A percentile compares a stretch with the other conserved stretches of the same genome.
Conservation (phyloP, 2,113 vertebrate genomes). For the Felis chaus region DNA sequence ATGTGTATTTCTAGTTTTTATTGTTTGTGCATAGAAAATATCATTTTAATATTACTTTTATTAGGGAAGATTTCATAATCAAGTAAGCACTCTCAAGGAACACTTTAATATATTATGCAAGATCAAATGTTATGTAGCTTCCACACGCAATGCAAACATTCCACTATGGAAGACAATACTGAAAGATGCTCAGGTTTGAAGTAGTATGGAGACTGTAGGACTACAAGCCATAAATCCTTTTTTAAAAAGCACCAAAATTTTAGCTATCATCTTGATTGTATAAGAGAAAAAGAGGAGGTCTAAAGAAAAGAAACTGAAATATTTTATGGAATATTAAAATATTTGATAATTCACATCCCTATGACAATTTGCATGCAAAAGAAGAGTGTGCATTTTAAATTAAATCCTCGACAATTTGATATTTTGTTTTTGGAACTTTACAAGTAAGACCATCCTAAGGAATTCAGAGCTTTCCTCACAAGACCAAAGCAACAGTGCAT, state of each 20-base stretch:
- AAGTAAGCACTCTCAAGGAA: not conserved
- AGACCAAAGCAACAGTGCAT: constrained; percentile 88
- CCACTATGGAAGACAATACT: not conserved
- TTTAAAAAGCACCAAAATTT: constrained; percentile 8
- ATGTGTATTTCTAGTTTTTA: not conserved
- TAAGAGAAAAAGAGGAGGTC: not conserved
- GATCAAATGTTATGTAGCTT: not conserved
- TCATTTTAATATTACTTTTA: not conserved
- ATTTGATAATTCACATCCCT: not conserved
- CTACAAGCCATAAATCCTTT: not conserved
- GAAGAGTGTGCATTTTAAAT: constrained; percentile 43
- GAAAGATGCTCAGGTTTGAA: not conserved
- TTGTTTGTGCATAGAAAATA: not conserved
- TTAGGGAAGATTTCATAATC: not conserved
- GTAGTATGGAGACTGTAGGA: not conserved
- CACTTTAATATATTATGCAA: not conserved
- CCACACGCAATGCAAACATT: not conserved
- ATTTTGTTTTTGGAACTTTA: constrained; percentile 82
- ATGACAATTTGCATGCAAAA: not conserved
- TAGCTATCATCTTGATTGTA: constrained; percentile 1
- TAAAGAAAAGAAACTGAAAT: not conserved
- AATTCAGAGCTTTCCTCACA: constrained; percentile 83
- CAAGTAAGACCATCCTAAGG: constrained; percentile 78
- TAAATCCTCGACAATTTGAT: constrained; percentile 65
- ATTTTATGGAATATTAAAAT: not conserved